A percentile compares a stretch with the other conserved stretches of the same genome.
phyloP scores from a whole-genome alignment of 2,888 invertebrate genomes.

The Cataglyphis rosenhaueri region DNA sequence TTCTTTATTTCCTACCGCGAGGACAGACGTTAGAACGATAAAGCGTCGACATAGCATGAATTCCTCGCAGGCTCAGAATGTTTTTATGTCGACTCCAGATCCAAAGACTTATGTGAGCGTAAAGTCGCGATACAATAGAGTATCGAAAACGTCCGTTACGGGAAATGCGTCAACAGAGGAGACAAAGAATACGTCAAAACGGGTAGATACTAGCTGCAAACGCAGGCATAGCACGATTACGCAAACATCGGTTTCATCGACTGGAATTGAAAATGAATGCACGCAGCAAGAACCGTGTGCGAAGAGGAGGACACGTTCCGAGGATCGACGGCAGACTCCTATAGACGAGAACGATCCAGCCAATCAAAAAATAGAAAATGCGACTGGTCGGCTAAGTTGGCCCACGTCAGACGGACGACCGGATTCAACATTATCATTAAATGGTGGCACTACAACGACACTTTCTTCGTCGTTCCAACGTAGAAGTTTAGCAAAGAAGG shows the following conservation, averaged over 20 bases:
- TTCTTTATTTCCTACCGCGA: slow-evolving; percentile 54
- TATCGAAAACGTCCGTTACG: slow-evolving; percentile 55
- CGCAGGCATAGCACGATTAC: slow-evolving; percentile 79
- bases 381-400: slow-evolving; percentile 76
- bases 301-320: slow-evolving; percentile 82
- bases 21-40: slow-evolving; percentile 39
- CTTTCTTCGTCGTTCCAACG: slow-evolving; percentile 81
- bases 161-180: slow-evolving; percentile 51
- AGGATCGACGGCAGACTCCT: slow-evolving; percentile 77
- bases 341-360: slow-evolving; percentile 85
- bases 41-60: slow-evolving; percentile 59
- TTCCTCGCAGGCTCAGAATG: slow-evolving; percentile 56
- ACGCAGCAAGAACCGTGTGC: slow-evolving; percentile 72
- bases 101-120: slow-evolving; percentile 61
- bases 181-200: slow-evolving; percentile 42
- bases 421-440: slow-evolving; percentile 61
- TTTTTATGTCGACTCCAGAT: slow-evolving; percentile 26
- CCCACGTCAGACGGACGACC: slow-evolving; percentile 63
- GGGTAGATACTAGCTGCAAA: slow-evolving; percentile 66
- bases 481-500: slow-evolving; percentile 83
- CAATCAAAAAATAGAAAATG: slow-evolving; percentile 74
- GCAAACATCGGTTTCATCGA: slow-evolving; percentile 57
- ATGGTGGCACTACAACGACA: slow-evolving; percentile 47
- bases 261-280: slow-evolving; percentile 57
- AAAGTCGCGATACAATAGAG: slow-evolving; percentile 66